Conservation (phyloP, 2,113 vertebrate species). For the Eurypyga helias region DNA sequence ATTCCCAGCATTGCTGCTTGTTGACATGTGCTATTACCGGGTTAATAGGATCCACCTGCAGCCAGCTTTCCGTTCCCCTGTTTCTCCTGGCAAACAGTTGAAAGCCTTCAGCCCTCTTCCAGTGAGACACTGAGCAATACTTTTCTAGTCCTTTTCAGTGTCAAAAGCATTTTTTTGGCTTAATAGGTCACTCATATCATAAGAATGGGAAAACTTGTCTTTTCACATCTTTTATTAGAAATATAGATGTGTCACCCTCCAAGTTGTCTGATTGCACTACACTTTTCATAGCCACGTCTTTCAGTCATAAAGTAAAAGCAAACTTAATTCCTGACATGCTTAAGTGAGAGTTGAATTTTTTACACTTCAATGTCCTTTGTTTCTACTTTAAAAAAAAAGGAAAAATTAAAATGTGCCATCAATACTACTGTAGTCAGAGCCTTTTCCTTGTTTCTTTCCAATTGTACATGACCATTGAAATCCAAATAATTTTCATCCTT, state of each 20-base stretch:
- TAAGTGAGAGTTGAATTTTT: neutral
- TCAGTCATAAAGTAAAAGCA: neutral
- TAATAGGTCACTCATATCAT: neutral
- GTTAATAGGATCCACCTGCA: conserved; percentile 70
- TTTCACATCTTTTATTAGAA: neutral
- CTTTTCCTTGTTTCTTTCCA: neutral
- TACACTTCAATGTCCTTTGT: neutral
- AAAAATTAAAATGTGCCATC: neutral
- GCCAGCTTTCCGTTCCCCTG: neutral
- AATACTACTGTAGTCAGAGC: neutral
- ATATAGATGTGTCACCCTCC: neutral
- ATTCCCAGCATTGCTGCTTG: neutral
- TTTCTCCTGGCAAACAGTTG: neutral
- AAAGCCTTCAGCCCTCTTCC: neutral
- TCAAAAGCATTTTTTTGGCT: neutral
- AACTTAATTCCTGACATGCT: neutral
- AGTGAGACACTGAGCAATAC: neutral
- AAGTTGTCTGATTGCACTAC: neutral
- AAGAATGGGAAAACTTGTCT: neutral
- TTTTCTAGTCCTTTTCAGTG: neutral
- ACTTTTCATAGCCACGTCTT: neutral
- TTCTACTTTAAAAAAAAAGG: neutral
- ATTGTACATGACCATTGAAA: neutral
- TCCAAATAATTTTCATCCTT: neutral
- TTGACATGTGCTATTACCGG: conserved; percentile 34